Percentiles rank a stretch among this genome's conserved stretches.
Conservation (phyloP, 2,888 invertebrate species). For the Epinotia nisella region DNA sequence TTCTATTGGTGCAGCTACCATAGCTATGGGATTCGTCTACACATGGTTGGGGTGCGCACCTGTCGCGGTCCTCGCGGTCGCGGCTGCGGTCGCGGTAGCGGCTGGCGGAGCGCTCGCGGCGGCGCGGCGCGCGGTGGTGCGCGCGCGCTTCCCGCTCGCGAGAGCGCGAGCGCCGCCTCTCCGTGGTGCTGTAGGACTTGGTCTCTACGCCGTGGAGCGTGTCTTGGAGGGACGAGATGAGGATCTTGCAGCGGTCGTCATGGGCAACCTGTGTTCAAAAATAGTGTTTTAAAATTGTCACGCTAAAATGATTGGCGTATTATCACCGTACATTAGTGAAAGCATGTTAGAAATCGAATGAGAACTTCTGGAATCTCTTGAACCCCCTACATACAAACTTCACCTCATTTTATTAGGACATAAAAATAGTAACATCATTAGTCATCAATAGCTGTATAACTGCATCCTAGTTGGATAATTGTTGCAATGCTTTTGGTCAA, state of each 20-base stretch:
- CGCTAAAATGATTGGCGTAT: background rate
- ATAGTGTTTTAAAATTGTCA: background rate
- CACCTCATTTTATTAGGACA: no score
- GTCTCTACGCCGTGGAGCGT: constrained; percentile 98
- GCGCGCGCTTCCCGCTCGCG: constrained; percentile 68
- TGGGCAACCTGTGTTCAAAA: constrained; percentile 87
- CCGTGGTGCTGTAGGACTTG: constrained; percentile 94
- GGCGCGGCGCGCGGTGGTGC: constrained; percentile 72
- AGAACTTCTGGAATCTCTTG: no score
- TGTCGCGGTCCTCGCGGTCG: constrained; percentile 77
- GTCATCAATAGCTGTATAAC: no score
- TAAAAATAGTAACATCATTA: no score
- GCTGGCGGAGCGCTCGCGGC: constrained; percentile 73
- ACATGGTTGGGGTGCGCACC: constrained; percentile 54
- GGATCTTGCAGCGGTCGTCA: constrained; percentile 98
- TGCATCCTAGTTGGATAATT: no score
- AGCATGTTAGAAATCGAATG: no score
- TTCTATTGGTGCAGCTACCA: no score
- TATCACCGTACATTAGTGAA: no score
- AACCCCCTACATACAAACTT: no score
- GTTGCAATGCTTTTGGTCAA: no score
- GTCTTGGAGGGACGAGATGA: constrained; percentile 98
- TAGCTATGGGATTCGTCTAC: no score
- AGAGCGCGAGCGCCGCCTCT: constrained; percentile 79
- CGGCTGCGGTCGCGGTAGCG: constrained; percentile 76